Evolutionary conservation across 2,797 vertebrate species (phyloP), one percentile per base, ranked within the genome.

Genomic region (Pseudotriccus pelzelni): DNA sequence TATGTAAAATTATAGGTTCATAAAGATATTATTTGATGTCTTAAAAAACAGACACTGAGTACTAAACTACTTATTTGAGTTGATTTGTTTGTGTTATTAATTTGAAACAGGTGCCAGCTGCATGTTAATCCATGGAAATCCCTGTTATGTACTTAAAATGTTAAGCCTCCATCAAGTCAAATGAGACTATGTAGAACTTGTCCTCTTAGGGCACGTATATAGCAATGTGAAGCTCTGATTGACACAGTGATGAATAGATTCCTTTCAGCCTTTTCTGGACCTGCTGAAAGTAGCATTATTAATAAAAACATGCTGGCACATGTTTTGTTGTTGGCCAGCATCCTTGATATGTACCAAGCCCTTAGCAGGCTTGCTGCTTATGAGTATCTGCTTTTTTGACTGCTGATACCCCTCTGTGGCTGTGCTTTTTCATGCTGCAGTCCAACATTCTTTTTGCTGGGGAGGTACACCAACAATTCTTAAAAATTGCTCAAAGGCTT

Each of bases 101-200:
- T 91, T 91, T 89, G 56, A 85, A 78, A 32, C 10, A 22, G 5
- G 15, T 55, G 32, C 12, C 14, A 43, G 34, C 36, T 89, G 22
- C 12, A 8, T 56, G 22, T 46, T 64, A 56, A 76, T 72, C 34
- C 34, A 24, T 3, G 1, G 21, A 64, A 63, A 77, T 67, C 41
- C 9, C 1, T 34, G n/a, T 41, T 67, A n/a, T 3, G 2, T 62
- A 41, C 22, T 19, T 44, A 47, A 79, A 46, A 64, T 0, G 0
- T 53, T 43, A 67, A 62, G 6, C 22, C 50, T 55, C 36, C 25
- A 9, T 43, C 50, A 49, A 44, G 34, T 32, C 59, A 75, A 84
- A 67, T 30, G 32, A 47, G 28, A 32, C 36, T 30, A 6, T 30
- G 37, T 74, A 67, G 90, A 52, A 30, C 17, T 30, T 52, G 50